Percentiles rank a stretch among this genome's conserved stretches.
Conservation (phyloP, 2,113 vertebrate species). For the Butastur rufipennis region DNA sequence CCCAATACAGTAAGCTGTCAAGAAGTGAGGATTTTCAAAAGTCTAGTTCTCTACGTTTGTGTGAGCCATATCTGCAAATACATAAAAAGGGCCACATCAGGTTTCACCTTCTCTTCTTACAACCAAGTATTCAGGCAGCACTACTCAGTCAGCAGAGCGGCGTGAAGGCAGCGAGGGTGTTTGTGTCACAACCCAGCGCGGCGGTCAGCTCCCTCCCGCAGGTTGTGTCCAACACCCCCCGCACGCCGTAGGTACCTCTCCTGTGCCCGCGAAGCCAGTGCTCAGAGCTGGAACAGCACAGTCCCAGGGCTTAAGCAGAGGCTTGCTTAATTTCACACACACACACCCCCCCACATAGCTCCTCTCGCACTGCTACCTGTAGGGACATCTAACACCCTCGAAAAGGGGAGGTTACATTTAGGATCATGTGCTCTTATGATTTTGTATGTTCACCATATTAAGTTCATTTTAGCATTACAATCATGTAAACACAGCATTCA, state of each 20-base stretch:
- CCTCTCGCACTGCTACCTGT: background rate
- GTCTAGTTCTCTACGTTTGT: rapidly evolving
- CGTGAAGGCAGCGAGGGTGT: background rate
- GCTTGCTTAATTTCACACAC: background rate
- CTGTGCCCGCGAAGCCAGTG: rapidly evolving
- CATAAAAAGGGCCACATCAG: background rate
- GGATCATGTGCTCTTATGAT: background rate
- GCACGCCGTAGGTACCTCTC: background rate
- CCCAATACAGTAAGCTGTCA: background rate
- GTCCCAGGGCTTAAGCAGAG: background rate
- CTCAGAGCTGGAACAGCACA: background rate
- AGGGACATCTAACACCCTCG: rapidly evolving
- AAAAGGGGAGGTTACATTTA: background rate
- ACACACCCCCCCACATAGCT: background rate
- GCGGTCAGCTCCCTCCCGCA: background rate
- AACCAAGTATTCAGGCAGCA: background rate
- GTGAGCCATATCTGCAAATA: background rate
- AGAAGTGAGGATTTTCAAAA: background rate
- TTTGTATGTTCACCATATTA: background rate
- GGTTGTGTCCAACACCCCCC: background rate
- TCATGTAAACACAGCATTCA: background rate
- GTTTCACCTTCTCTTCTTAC: background rate
- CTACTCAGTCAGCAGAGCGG: background rate
- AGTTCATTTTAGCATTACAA: background rate
- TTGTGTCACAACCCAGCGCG: rapidly evolving